Evolutionary conservation across 2,888 invertebrate species (phyloP).

Genomic region (Anagyrus pseudococci): DNA sequence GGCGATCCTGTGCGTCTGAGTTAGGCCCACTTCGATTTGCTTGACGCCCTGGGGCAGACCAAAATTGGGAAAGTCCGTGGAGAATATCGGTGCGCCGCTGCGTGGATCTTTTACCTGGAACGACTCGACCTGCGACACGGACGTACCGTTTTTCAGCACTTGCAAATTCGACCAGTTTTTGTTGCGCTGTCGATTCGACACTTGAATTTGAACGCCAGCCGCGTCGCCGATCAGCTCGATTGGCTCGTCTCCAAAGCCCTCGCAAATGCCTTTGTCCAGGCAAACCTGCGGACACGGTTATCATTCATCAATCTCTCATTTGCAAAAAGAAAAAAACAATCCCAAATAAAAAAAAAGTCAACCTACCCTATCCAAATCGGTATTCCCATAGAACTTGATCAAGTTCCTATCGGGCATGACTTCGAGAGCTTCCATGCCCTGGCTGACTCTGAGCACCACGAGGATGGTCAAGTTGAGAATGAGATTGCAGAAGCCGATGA

Average conservation of each 20-base stretch:
- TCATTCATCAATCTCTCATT: background rate
- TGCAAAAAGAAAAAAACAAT: background rate
- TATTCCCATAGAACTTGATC: conserved; percentile 79
- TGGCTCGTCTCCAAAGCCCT: conserved; percentile 61
- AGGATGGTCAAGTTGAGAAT: conserved; percentile 81
- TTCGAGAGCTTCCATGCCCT: conserved; percentile 87
- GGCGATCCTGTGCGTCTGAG: conserved; percentile 75
- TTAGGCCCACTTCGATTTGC: conserved; percentile 70
- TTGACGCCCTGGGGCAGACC: conserved; percentile 74
- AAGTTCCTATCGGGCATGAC: conserved; percentile 76
- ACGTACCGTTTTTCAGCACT: conserved; percentile 72
- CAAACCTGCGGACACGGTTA: conserved; percentile 51
- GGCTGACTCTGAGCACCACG: conserved; percentile 79
- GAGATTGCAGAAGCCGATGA: conserved; percentile 74
- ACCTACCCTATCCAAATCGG: conserved; percentile 75
- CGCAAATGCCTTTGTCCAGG: conserved; percentile 57
- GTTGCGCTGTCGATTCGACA: conserved; percentile 51
- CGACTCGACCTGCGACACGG: conserved; percentile 72
- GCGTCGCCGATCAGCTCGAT: conserved; percentile 59
- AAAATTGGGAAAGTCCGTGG: conserved; percentile 77
- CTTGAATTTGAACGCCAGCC: conserved; percentile 55
- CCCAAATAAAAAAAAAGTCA: conserved; percentile 8
- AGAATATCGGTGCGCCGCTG: conserved; percentile 71
- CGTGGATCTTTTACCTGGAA: conserved; percentile 74
- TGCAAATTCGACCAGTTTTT: conserved; percentile 46